Base-by-base conservation (phyloP, 2,797 vertebrate species). In the Onychomys leucogaster region DNA sequence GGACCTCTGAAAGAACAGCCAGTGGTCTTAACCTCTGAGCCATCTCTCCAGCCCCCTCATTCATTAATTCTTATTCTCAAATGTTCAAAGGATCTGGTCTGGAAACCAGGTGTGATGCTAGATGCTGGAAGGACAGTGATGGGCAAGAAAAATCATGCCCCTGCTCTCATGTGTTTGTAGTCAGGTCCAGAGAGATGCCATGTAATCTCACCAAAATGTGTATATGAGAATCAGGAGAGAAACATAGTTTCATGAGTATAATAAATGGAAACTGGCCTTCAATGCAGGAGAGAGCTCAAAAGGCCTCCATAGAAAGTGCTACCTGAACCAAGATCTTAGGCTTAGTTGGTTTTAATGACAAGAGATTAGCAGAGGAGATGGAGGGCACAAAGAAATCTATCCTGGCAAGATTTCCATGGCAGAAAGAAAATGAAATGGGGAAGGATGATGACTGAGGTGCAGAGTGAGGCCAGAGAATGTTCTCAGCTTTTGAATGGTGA, bases 321-420 rank as follows among this genome's bases (percentile, higher is more conserved):
- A 0, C 3, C 16, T 76, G 17, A n/a, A 32, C 21, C 17, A 16
- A 92, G 23, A n/a, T 78, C 49, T 59, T 85, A 69, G 11, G 23
- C 41, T 41, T 43, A 57, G 16, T 78, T 67, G 29, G 4, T 77
- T 91, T 95, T 65, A 41, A 78, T 16, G 32, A 46, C 6, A 90
- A 32, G 12, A 6, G 2, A 76, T 13, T 13, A 57, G 29, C 10
- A 57, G 41, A 21, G 11, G 32, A 49, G 32, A 12, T 2, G 5
- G 25, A 46, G 59, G 23, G 37, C 5, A 73, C 49, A n/a, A 12
- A 27, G 13, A 14, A 17, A 43, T 59, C 29, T 23, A 41, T 84
- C 34, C 46, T 29, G 23, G 43, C 21, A 57, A 75, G 52, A 49
- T 3, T 6, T 46, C 27, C 2, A 0, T 0, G 2, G 34, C 17